Percentiles rank a stretch among this genome's conserved stretches.
phyloP scores from a whole-genome alignment of 1,140 invertebrate genomes.

The Anoplolepis gracilipes region DNA sequence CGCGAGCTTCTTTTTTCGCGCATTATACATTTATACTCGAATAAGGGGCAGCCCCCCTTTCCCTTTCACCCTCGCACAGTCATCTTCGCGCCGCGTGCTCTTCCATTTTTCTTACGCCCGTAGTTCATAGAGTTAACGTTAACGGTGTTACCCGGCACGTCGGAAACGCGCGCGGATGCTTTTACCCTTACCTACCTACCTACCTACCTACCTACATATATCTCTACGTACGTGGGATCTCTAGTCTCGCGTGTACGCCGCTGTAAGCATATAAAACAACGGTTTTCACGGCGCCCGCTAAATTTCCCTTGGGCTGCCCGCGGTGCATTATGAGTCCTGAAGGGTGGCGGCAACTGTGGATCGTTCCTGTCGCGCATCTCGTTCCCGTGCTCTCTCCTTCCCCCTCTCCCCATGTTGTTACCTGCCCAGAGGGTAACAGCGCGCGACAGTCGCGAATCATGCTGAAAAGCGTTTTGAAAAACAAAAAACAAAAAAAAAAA shows the following conservation, averaged over 20 bases:
- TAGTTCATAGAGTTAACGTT: conserved; percentile 66
- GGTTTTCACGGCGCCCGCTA: conserved; percentile 75
- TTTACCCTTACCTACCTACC: conserved; percentile 53
- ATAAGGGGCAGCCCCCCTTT: background rate
- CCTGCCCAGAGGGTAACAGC: background rate
- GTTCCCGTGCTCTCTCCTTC: conserved; percentile 43
- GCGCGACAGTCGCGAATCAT: conserved; percentile 53
- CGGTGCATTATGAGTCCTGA: conserved; percentile 74
- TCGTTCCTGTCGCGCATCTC: conserved; percentile 37
- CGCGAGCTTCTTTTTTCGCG: background rate
- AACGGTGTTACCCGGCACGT: conserved; percentile 67
- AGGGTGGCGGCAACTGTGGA: conserved; percentile 61
- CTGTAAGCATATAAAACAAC: conserved; percentile 75
- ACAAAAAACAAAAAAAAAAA: too few species aligned
- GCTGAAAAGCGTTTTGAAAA: conserved; percentile 68
- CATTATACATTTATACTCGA: conserved; percentile 55
- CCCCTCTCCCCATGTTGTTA: background rate
- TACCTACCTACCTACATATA: conserved; percentile 26
- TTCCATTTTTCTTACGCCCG: conserved; percentile 49
- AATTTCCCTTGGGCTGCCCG: conserved; percentile 78
- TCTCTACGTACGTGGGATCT: conserved; percentile 55
- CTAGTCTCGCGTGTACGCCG: conserved; percentile 66
- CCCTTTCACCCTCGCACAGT: conserved; percentile 3
- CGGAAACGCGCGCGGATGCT: conserved; percentile 65
- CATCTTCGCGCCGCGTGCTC: conserved; percentile 33